These are phyloP conservation scores for Martes martes DNA, from an alignment of 2,113 vertebrate species.

Conservation along the genomic window DNA sequence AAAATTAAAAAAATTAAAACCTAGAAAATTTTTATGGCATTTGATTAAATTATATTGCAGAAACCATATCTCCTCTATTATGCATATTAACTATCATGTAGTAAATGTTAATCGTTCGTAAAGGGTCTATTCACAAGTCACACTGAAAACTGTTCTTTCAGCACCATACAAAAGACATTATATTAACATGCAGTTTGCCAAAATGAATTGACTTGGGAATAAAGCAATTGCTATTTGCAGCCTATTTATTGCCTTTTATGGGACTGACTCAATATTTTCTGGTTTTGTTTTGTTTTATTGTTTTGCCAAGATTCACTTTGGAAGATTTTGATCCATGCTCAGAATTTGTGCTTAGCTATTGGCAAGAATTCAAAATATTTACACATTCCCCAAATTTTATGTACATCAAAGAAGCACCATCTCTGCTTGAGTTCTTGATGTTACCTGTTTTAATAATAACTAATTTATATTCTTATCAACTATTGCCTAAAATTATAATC, in stretches of 20 bases:
- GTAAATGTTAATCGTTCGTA: slow-evolving; percentile 64
- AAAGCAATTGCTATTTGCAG: slow-evolving; percentile 63
- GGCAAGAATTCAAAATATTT: slow-evolving; percentile 60
- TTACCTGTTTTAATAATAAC: slow-evolving; percentile 51
- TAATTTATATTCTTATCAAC: slow-evolving; percentile 3
- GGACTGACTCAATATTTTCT: slow-evolving; percentile 35
- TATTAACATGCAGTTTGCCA: slow-evolving; percentile 37
- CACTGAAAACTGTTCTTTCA: slow-evolving; percentile 36
- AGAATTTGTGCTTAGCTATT: slow-evolving; percentile 36
- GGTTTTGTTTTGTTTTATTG: slow-evolving; percentile 27
- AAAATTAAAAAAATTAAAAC: neutral
- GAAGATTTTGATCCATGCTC: slow-evolving; percentile 32
- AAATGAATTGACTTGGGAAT: slow-evolving; percentile 56
- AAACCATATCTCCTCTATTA: slow-evolving; percentile 37
- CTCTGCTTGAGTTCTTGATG: slow-evolving; percentile 20
- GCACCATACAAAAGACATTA: neutral
- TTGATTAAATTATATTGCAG: slow-evolving; percentile 65
- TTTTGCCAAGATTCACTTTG: slow-evolving; percentile 53
- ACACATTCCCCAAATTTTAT: neutral
- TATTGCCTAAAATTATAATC: slow-evolving; percentile 47
- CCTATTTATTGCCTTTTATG: slow-evolving; percentile 60
- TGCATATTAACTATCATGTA: slow-evolving; percentile 56
- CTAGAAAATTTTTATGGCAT: slow-evolving; percentile 21
- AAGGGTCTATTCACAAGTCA: slow-evolving; percentile 29
- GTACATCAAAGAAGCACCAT: neutral